These are phyloP conservation scores for Bombycilla garrulus DNA, from an alignment of 2,113 vertebrate genomes.

Conservation along the genomic window DNA sequence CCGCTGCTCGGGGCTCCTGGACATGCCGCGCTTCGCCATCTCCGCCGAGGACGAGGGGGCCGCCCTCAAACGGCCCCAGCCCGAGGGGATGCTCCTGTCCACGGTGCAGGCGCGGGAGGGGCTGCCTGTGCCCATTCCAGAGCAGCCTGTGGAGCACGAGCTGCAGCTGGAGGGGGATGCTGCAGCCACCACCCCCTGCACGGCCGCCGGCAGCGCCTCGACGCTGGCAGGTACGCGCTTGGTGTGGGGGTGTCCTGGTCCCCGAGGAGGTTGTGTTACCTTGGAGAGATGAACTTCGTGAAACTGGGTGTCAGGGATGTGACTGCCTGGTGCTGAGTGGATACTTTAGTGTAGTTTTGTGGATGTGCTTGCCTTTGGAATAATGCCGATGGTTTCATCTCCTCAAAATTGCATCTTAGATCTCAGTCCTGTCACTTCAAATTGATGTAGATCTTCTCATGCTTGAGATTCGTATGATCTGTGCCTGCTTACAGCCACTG, in stretches of 20 bases:
- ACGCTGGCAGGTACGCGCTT: conserved; percentile 67
- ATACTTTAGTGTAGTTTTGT: not conserved
- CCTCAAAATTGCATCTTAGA: not conserved
- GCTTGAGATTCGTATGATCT: not conserved
- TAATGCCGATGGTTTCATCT: not conserved
- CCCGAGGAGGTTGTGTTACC: accelerated
- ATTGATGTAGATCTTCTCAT: not conserved
- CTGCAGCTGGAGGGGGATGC: conserved; percentile 79
- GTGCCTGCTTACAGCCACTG: not conserved
- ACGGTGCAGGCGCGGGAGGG: conserved; percentile 74
- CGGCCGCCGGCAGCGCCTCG: conserved; percentile 66
- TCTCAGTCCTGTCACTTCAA: not conserved
- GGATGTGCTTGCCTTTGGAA: not conserved
- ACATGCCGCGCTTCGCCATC: conserved; percentile 89
- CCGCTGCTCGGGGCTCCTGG: conserved; percentile 89
- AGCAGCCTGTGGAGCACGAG: conserved; percentile 83
- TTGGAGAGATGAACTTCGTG: not conserved
- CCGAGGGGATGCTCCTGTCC: conserved; percentile 69
- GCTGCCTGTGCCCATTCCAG: conserved; percentile 78
- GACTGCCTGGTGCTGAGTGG: not conserved
- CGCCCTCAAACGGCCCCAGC: conserved; percentile 61
- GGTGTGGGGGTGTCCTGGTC: not conserved
- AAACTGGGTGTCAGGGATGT: not conserved
- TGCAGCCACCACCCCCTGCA: conserved; percentile 70
- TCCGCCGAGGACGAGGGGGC: conserved; percentile 82